These are phyloP conservation scores for Hepsetus odoe DNA, from an alignment of 2,113 vertebrate genomes.

Conservation along the genomic window DNA sequence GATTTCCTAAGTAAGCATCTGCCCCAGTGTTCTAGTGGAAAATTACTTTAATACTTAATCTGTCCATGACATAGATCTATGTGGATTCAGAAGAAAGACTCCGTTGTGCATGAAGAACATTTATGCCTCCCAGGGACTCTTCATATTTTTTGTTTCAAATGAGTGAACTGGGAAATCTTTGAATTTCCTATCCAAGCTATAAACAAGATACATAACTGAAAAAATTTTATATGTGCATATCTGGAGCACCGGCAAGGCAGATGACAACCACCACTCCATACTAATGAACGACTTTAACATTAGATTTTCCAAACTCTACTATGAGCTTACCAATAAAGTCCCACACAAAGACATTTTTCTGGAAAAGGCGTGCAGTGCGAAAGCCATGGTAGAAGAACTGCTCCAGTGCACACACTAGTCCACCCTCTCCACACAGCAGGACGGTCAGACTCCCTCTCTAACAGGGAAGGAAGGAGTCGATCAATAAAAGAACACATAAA, in stretches of 20 bases:
- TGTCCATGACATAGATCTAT: not conserved
- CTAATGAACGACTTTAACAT: too few species aligned
- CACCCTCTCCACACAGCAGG: slow-evolving; percentile 90
- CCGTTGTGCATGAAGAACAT: too few species aligned
- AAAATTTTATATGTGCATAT: too few species aligned
- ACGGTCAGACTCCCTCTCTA: slow-evolving; percentile 93
- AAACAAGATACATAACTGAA: too few species aligned
- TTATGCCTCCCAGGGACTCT: too few species aligned
- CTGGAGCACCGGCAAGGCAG: too few species aligned
- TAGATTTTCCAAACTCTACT: not conserved
- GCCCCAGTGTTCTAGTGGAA: not conserved
- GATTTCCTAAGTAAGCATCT: not conserved
- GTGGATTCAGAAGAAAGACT: not conserved
- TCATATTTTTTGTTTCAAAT: too few species aligned
- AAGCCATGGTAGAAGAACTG: slow-evolving; percentile 95
- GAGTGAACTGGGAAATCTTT: too few species aligned
- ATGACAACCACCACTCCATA: too few species aligned
- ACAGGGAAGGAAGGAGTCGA: not conserved
- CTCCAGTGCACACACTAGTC: slow-evolving; percentile 89
- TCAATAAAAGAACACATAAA: not conserved
- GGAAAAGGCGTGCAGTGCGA: slow-evolving; percentile 89
- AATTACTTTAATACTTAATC: not conserved
- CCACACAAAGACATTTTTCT: slow-evolving; percentile 96
- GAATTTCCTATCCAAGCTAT: too few species aligned
- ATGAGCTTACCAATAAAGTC: slow-evolving; percentile 89